These are phyloP conservation scores for Nipponacmea schrenckii DNA, from an alignment of 2,888 invertebrate species.

Conservation along the genomic window DNA sequence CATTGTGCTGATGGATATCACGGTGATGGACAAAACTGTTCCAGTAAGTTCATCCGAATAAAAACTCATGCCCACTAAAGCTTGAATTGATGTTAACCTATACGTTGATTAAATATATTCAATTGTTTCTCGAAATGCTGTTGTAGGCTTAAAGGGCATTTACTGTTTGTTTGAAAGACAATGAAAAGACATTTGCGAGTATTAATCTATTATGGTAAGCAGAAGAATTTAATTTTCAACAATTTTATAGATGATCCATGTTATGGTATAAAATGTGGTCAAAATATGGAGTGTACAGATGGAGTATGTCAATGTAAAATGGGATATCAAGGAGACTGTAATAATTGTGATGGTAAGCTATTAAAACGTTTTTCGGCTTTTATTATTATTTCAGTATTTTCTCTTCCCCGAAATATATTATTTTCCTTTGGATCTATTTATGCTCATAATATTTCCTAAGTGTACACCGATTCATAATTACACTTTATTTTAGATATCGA, in stretches of 20 bases:
- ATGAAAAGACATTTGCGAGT: no score
- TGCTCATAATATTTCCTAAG: no score
- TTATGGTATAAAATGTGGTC: neutral
- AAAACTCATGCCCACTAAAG: no score
- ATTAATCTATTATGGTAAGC: no score
- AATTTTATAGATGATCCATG: neutral
- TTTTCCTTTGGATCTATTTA: no score
- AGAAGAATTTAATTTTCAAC: neutral
- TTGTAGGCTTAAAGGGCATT: no score
- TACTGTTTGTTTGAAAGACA: no score
- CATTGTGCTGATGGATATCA: conserved; percentile 44
- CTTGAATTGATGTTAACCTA: no score
- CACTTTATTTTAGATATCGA: conserved; percentile 74
- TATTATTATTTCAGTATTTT: neutral
- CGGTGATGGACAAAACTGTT: conserved; percentile 38
- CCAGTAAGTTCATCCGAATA: conserved; percentile 28
- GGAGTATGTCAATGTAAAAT: conserved; percentile 91
- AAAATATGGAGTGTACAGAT: conserved; percentile 74
- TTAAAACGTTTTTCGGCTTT: neutral
- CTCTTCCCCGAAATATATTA: no score
- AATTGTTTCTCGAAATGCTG: no score
- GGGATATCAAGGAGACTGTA: conserved; percentile 80
- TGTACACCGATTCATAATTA: no score
- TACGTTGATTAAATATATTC: no score
- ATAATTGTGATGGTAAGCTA: conserved; percentile 46